These are phyloP conservation scores for Cephus sareptanus DNA, from an alignment of 2,888 invertebrate genomes.

Conservation along the genomic window DNA sequence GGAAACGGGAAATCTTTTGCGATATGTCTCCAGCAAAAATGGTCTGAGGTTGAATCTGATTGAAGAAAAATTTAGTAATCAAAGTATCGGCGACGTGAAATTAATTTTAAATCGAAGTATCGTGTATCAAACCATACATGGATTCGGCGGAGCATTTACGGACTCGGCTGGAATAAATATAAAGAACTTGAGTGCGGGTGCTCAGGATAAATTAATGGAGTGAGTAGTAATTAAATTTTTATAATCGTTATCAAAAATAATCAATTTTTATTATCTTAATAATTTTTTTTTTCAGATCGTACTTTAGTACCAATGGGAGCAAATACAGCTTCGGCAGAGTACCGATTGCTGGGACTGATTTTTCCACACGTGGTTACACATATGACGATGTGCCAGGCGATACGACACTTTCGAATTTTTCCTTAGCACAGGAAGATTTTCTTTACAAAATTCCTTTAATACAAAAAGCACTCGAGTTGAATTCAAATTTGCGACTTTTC, in stretches of 20 bases:
- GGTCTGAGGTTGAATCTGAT: constrained; percentile 69
- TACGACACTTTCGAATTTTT: constrained; percentile 72
- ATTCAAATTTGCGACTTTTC: constrained; percentile 64
- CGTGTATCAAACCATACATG: constrained; percentile 75
- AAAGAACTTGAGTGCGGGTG: constrained; percentile 67
- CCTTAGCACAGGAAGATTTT: constrained; percentile 74
- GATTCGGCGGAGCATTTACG: constrained; percentile 88
- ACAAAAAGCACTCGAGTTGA: not conserved
- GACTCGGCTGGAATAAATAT: constrained; percentile 77
- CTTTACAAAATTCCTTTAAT: constrained; percentile 67
- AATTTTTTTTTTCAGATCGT: constrained; percentile 70
- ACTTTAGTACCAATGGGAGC: constrained; percentile 76
- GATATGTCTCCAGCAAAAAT: constrained; percentile 72
- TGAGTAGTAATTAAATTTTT: constrained; percentile 50
- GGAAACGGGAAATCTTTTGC: constrained; percentile 65
- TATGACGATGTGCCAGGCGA: constrained; percentile 78
- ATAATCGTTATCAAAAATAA: constrained; percentile 4
- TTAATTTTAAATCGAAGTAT: constrained; percentile 49
- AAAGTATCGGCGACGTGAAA: constrained; percentile 1
- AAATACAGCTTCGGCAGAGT: constrained; percentile 82
- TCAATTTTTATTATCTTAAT: not conserved
- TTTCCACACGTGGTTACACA: constrained; percentile 82
- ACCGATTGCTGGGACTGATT: constrained; percentile 86
- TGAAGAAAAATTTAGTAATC: not conserved
- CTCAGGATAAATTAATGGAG: constrained; percentile 68